phyloP scores from a whole-genome alignment of 2,797 vertebrate genomes.

The Apodemus agrarius region DNA sequence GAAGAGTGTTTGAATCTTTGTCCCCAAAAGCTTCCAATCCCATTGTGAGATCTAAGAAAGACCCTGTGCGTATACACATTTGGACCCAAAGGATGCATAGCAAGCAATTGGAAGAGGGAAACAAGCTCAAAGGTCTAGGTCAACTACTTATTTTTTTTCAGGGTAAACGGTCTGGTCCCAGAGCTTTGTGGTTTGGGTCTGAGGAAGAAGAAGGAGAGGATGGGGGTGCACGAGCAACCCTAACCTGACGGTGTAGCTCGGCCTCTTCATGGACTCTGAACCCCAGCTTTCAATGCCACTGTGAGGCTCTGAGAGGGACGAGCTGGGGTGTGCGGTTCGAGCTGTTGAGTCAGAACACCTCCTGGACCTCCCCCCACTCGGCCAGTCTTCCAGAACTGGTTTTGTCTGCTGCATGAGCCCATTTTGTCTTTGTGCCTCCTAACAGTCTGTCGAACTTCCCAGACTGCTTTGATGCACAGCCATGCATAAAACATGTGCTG shows the following conservation, averaged over 20 bases:
- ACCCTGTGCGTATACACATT: neutral
- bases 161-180: neutral
- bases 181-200: neutral
- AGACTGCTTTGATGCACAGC: slow-evolving; percentile 16
- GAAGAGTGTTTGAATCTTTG: neutral
- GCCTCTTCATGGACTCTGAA: neutral
- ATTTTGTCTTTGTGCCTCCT: neutral
- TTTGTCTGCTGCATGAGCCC: slow-evolving; percentile 17
- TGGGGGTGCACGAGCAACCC: neutral
- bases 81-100: neutral
- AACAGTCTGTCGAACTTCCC: slow-evolving; percentile 32
- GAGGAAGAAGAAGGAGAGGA: neutral
- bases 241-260: neutral
- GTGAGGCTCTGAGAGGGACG: neutral
- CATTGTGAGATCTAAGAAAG: neutral
- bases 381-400: slow-evolving; percentile 37
- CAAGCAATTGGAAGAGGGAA: neutral
- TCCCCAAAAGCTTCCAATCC: neutral
- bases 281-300: neutral
- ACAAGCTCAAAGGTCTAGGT: neutral
- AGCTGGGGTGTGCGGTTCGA: neutral
- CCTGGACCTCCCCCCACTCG: neutral
- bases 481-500: slow-evolving; percentile 2
- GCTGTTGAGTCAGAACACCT: slow-evolving; percentile 53
- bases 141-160: neutral